These are phyloP conservation scores for Probosciger aterrimus DNA, from an alignment of 2,113 vertebrate species.

Conservation along the genomic window DNA sequence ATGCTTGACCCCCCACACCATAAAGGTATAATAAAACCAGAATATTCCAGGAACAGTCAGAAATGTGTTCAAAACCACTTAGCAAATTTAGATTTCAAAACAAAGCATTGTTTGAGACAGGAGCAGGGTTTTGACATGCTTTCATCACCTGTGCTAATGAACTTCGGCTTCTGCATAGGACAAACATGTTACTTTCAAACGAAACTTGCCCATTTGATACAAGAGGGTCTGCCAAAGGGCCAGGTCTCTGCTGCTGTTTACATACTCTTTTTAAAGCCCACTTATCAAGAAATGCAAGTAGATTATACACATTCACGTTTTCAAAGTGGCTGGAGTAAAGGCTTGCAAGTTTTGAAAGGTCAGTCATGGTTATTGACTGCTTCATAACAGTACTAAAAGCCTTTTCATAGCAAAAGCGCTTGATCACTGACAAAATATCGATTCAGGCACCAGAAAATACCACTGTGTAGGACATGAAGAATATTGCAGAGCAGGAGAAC, in stretches of 20 bases:
- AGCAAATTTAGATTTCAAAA: not conserved
- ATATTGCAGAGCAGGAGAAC: not conserved
- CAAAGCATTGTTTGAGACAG: not conserved
- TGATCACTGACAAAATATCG: conserved; percentile 33
- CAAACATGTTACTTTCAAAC: rapidly evolving
- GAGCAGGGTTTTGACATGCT: not conserved
- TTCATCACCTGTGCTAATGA: not conserved
- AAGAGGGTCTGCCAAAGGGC: not conserved
- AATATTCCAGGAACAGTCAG: not conserved
- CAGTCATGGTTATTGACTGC: conserved; percentile 45
- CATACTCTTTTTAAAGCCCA: not conserved
- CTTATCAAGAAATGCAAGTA: not conserved
- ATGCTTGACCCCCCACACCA: rapidly evolving
- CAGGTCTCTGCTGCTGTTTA: not conserved
- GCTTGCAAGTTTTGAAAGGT: conserved; percentile 32
- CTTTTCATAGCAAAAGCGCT: conserved; percentile 55
- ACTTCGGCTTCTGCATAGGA: not conserved
- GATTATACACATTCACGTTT: not conserved
- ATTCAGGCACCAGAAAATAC: conserved; percentile 34
- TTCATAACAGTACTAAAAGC: conserved; percentile 43
- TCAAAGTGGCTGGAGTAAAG: not conserved
- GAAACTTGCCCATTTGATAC: rapidly evolving
- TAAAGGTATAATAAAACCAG: not conserved
- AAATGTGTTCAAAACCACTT: not conserved
- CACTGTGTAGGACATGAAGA: not conserved